These are phyloP conservation scores for Spicauda simplicius DNA, from an alignment of 2,888 invertebrate species.

Conservation along the genomic window DNA sequence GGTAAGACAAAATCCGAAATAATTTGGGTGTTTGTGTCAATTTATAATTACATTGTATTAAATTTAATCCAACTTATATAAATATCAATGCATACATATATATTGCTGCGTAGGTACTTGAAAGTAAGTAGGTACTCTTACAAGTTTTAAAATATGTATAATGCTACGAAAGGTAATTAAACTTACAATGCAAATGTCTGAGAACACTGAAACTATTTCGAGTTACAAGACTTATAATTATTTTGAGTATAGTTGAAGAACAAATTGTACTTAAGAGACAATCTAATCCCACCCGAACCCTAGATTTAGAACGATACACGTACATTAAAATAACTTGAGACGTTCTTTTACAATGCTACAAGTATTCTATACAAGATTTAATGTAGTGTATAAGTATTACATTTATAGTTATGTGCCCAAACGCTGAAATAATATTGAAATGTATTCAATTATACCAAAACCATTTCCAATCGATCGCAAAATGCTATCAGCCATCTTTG, in stretches of 20 bases:
- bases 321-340: no score
- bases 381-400: no score
- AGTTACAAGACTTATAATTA: conserved; percentile 2
- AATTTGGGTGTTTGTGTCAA: no score
- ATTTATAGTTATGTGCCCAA: not conserved
- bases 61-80: not conserved
- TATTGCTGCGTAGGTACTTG: no score
- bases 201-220: not conserved
- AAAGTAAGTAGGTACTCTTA: not conserved
- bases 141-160: not conserved
- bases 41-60: not conserved
- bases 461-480: conserved; percentile 2
- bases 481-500: conserved; percentile 8
- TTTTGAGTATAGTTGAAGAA: not conserved
- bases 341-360: no score
- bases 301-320: no score
- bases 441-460: not conserved
- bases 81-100: no score
- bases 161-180: not conserved
- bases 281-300: not conserved
- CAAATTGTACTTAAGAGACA: not conserved
- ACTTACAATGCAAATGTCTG: not conserved
- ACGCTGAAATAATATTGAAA: not conserved
- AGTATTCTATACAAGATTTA: no score
- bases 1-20: no score